Percentiles rank a stretch among this genome's conserved stretches.
Conservation (phyloP, 2,113 vertebrate species). For the Phrynosoma platyrhinos region DNA sequence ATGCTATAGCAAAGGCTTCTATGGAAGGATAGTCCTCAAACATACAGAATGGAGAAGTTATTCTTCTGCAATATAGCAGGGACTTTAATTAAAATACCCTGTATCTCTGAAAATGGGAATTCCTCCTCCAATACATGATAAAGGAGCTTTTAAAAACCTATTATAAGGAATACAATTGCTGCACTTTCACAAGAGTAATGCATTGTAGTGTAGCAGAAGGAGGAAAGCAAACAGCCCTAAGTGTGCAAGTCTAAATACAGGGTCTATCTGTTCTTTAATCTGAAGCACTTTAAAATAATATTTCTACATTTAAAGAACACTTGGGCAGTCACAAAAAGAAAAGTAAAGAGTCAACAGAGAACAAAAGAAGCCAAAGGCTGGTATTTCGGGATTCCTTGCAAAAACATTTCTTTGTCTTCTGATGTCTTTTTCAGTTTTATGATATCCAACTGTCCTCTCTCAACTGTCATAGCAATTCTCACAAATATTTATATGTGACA, state of each 20-base stretch:
- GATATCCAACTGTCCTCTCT: constrained; percentile 71
- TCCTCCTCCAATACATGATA: background rate
- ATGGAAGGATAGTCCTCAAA: background rate
- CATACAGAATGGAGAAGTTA: background rate
- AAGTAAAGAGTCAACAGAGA: constrained; percentile 27
- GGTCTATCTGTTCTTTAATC: background rate
- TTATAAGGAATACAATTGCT: background rate
- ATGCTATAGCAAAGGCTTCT: background rate
- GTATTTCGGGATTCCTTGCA: constrained; percentile 58
- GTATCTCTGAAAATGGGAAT: background rate
- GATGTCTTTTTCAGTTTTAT: constrained; percentile 77
- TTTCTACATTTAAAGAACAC: constrained; percentile 37
- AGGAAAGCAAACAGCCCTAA: background rate
- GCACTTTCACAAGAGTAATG: background rate
- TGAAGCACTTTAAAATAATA: background rate
- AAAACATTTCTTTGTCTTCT: constrained; percentile 79
- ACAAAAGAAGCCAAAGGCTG: constrained; percentile 48
- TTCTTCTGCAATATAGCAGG: background rate
- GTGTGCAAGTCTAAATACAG: background rate
- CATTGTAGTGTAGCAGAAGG: background rate
- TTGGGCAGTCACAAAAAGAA: background rate
- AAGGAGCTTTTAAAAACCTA: background rate
- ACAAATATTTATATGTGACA: constrained; percentile 83
- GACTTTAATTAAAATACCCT: background rate
- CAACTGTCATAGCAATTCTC: constrained; percentile 85